Evolutionary conservation across 2,797 vertebrate genomes (phyloP).

Genomic region (Pitangus sulphuratus): DNA sequence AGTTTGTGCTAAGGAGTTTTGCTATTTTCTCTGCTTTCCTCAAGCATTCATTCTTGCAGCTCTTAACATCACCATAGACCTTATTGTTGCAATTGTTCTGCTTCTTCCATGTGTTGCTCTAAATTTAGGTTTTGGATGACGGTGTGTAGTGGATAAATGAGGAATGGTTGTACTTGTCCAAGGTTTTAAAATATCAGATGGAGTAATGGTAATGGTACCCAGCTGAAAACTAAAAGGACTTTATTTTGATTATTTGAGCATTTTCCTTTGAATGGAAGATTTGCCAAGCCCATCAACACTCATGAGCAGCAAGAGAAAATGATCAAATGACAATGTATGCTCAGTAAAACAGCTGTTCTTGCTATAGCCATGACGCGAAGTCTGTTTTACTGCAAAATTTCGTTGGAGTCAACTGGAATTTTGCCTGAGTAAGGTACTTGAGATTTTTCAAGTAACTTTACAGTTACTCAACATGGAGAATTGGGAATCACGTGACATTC

Average conservation of each 20-base stretch:
- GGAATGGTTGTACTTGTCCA: background rate
- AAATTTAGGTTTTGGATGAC: background rate
- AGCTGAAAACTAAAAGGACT: background rate
- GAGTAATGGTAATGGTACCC: background rate
- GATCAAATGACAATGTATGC: background rate
- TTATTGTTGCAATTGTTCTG: background rate
- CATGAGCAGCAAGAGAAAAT: background rate
- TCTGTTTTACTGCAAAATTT: background rate
- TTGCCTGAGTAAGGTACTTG: slow-evolving; percentile 1
- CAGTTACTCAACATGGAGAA: slow-evolving; percentile 18
- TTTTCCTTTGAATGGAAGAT: background rate
- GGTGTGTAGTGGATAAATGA: background rate
- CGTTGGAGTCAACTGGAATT: slow-evolving; percentile 37
- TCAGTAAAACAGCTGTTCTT: slow-evolving; percentile 21
- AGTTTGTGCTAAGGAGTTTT: background rate
- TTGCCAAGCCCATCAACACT: background rate
- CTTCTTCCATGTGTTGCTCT: background rate
- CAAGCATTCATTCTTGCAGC: background rate
- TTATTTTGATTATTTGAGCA: background rate
- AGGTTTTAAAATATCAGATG: background rate
- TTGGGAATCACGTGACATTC: slow-evolving; percentile 6
- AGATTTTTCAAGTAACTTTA: slow-evolving; percentile 44
- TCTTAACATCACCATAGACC: background rate
- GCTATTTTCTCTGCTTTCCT: background rate
- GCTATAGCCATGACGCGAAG: background rate